Evolutionary conservation across 2,113 vertebrate species (phyloP).

Genomic region (Ahaetulla prasina): DNA sequence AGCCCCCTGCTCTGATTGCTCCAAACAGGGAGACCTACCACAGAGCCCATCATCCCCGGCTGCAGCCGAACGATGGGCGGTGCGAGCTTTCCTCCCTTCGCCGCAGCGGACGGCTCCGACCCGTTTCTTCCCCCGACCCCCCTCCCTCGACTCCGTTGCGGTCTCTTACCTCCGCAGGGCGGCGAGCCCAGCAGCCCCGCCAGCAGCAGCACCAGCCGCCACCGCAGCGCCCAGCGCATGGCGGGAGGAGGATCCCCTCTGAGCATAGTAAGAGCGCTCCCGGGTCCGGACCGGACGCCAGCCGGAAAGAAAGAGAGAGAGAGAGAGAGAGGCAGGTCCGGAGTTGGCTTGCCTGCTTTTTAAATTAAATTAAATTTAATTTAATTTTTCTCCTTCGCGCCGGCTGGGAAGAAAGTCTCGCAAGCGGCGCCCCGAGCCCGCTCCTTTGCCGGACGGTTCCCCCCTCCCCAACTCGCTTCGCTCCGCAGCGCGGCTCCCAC

Average conservation of each 20-base stretch:
- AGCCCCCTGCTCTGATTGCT: neutral
- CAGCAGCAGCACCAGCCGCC: conserved; percentile 20
- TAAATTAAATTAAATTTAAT: too few relatives aligned
- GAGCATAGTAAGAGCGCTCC: neutral
- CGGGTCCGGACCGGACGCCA: neutral
- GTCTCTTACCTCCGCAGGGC: neutral
- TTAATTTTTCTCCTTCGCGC: too few relatives aligned
- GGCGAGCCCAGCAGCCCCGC: neutral
- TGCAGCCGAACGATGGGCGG: neutral
- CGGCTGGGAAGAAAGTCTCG: neutral
- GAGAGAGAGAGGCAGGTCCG: neutral
- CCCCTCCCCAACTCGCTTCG: too few relatives aligned
- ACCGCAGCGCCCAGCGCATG: conserved; percentile 31
- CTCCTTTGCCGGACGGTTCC: too few relatives aligned
- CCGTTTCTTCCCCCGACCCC: too few relatives aligned
- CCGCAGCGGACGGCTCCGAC: neutral
- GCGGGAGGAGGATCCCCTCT: neutral
- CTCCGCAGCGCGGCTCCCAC: neutral
- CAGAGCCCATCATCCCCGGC: neutral
- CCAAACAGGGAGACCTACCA: neutral
- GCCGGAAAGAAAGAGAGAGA: too few relatives aligned
- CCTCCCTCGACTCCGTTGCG: fast-evolving
- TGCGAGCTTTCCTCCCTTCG: neutral
- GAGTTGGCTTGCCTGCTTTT: neutral
- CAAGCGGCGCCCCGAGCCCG: neutral